Evolutionary conservation across 1,140 invertebrate species (phyloP).

Genomic region (Cotesia glomerata): DNA sequence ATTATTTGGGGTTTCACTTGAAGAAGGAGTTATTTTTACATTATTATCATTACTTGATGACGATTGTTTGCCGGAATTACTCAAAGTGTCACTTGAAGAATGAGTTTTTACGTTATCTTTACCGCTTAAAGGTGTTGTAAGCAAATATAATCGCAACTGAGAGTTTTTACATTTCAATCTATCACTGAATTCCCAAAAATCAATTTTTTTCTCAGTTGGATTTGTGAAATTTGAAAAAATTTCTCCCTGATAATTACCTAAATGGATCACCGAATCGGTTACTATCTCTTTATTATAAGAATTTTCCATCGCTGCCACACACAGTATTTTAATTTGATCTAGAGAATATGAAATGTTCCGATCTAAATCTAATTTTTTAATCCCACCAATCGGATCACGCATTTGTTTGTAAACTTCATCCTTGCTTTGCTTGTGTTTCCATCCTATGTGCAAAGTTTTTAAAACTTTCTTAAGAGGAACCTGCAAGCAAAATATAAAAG

Average conservation of each 20-base stretch:
- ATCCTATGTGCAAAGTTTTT: not conserved
- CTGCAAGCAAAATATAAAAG: not conserved
- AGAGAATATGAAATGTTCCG: not conserved
- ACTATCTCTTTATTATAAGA: not conserved
- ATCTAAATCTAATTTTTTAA: not conserved
- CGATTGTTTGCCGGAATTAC: no score
- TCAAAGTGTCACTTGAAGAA: no score
- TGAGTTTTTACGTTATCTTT: no score
- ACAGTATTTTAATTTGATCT: not conserved
- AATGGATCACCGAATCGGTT: not conserved
- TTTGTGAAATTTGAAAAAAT: not conserved
- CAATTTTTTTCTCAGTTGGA: not conserved
- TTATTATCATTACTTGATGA: no score
- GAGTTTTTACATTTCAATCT: not conserved
- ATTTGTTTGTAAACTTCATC: not conserved
- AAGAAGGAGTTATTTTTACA: no score
- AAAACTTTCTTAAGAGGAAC: not conserved
- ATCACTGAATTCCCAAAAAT: not conserved
- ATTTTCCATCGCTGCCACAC: not conserved
- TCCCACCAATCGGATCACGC: not conserved
- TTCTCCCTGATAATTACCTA: not conserved
- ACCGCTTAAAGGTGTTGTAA: not conserved
- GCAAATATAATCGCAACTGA: not conserved
- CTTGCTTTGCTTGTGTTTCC: not conserved
- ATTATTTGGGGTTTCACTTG: no score